Conservation (phyloP, 2,888 invertebrate genomes). For the Mesochorus sp. region DNA sequence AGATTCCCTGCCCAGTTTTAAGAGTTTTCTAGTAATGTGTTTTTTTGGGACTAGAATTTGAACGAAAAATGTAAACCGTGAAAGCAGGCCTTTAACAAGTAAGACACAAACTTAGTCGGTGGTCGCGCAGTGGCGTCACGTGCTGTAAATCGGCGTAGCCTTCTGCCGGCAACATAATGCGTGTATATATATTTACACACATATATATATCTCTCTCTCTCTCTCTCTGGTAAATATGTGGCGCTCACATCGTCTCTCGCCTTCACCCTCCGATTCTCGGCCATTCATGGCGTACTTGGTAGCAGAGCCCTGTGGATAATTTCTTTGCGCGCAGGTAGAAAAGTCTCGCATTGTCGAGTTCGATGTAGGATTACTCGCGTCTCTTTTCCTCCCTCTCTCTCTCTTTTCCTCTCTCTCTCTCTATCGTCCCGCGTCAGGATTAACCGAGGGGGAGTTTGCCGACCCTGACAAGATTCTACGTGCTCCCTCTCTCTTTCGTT, state of each 20-base stretch:
- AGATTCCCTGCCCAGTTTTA: too few species aligned
- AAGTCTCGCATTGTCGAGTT: constrained; percentile 62
- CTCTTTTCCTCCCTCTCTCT: not conserved
- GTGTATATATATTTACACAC: not conserved
- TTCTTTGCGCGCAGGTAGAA: constrained; percentile 63
- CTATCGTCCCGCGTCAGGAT: constrained; percentile 40
- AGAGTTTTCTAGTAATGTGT: too few species aligned
- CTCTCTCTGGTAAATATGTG: not conserved
- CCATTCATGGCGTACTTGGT: constrained; percentile 59
- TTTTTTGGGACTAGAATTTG: too few species aligned
- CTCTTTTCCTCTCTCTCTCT: constrained; percentile 9
- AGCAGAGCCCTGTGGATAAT: constrained; percentile 51
- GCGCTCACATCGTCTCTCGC: constrained; percentile 11
- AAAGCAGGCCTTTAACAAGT: constrained; percentile 58
- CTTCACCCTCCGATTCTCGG: constrained; percentile 28
- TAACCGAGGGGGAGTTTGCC: constrained; percentile 51
- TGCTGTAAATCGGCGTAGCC: constrained; percentile 23
- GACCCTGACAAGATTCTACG: constrained; percentile 41
- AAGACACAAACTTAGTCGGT: constrained; percentile 52
- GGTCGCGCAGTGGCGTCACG: constrained; percentile 47
- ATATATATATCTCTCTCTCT: not conserved
- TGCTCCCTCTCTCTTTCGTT: constrained; percentile 62
- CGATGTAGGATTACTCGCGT: constrained; percentile 62
- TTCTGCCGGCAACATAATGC: constrained; percentile 32
- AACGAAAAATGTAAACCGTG: too few species aligned